Percentiles rank a stretch among this genome's conserved stretches.
Conservation (phyloP, 2,113 vertebrate species). For the Alectura lathami region DNA sequence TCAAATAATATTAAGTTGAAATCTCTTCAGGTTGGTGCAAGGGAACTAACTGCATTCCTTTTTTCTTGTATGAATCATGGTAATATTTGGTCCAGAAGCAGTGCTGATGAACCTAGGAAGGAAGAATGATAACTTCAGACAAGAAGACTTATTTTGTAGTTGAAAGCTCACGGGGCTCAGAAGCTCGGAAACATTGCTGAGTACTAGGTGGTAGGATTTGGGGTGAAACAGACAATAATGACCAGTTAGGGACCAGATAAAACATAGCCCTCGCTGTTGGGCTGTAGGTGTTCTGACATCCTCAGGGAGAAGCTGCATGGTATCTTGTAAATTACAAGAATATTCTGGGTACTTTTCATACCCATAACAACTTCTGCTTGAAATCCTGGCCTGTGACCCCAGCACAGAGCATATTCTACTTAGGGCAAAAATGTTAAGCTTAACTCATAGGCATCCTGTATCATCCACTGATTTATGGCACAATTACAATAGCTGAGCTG, state of each 20-base stretch:
- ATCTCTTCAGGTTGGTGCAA: not conserved
- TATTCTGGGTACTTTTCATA: not conserved
- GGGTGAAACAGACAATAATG: not conserved
- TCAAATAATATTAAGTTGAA: not conserved
- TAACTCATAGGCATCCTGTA: not conserved
- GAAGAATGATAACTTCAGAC: not conserved
- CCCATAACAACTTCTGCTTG: not conserved
- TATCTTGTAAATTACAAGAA: not conserved
- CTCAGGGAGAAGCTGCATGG: not conserved
- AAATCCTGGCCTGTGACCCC: not conserved
- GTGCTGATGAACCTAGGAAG: not conserved
- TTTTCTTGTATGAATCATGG: not conserved
- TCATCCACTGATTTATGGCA: not conserved
- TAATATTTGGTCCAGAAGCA: not conserved
- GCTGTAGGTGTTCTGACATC: not conserved
- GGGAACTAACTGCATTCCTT: not conserved
- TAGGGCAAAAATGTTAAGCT: not conserved
- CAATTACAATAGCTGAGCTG: not conserved
- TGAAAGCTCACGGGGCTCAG: not conserved
- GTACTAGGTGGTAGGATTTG: not conserved
- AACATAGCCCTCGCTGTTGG: rapidly evolving
- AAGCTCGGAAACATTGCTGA: not conserved
- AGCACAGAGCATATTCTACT: not conserved
- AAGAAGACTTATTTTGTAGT: not conserved
- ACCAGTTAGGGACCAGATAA: not conserved